These are phyloP conservation scores for Reticulitermes lucifugus DNA, from an alignment of 2,888 invertebrate genomes.

Conservation along the genomic window DNA sequence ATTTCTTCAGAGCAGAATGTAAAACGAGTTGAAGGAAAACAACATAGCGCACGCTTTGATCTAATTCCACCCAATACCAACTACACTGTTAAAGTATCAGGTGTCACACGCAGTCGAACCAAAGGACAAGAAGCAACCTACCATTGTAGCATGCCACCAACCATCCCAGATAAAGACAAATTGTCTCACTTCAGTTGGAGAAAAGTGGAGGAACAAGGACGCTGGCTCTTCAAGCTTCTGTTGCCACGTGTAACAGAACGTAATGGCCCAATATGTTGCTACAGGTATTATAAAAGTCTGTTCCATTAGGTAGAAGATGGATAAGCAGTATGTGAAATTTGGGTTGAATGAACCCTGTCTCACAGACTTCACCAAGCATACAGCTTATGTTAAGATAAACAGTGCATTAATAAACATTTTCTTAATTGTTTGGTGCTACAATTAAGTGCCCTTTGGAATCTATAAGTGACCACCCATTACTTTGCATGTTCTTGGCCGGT, in stretches of 20 bases:
- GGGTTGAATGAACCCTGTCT: too few species aligned
- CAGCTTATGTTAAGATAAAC: too few species aligned
- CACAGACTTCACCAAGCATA: too few species aligned
- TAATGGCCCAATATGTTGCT: conserved; percentile 90
- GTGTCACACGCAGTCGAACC: conserved; percentile 80
- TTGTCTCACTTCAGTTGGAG: conserved; percentile 67
- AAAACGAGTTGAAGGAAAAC: conserved; percentile 68
- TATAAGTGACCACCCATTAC: too few species aligned
- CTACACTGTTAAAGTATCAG: conserved; percentile 79
- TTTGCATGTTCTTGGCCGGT: too few species aligned
- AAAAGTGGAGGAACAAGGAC: conserved; percentile 73
- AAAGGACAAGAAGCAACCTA: conserved; percentile 75
- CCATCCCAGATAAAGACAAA: conserved; percentile 75
- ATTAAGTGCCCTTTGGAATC: too few species aligned
- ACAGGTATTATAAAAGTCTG: conserved; percentile 64
- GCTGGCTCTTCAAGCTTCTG: conserved; percentile 79
- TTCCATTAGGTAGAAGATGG: too few species aligned
- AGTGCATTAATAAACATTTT: too few species aligned
- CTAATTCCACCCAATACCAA: conserved; percentile 85
- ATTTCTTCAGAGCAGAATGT: conserved; percentile 71
- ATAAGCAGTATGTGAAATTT: too few species aligned
- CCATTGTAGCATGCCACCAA: conserved; percentile 77
- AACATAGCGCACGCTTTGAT: conserved; percentile 70
- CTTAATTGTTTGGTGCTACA: too few species aligned
- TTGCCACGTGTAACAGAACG: conserved; percentile 84